A percentile compares a stretch with the other conserved stretches of the same genome.
Evolutionary conservation across 2,113 vertebrate species (phyloP).

Genomic region (Phyllostomus hastatus): DNA sequence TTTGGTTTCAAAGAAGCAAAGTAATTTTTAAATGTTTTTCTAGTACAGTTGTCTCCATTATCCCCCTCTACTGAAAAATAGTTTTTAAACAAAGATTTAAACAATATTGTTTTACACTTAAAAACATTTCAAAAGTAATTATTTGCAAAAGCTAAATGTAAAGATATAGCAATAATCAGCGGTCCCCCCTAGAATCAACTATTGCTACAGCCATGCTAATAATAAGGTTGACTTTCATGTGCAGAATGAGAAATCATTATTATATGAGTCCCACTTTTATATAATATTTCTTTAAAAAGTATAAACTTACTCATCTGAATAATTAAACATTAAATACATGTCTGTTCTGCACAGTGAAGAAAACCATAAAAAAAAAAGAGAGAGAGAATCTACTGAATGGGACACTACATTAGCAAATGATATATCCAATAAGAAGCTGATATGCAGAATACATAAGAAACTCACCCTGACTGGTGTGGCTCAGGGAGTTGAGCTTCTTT

Average conservation of each 20-base stretch:
- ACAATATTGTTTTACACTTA: not conserved
- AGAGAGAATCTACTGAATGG: not conserved
- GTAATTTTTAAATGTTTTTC: not conserved
- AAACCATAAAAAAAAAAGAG: not conserved
- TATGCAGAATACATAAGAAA: not conserved
- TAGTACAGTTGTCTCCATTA: too few species aligned
- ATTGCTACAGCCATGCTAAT: not conserved
- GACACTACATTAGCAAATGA: not conserved
- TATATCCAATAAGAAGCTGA: not conserved
- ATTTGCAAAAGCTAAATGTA: not conserved
- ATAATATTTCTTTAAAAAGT: not conserved
- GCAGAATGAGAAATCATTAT: not conserved
- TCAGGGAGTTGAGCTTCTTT: too few species aligned
- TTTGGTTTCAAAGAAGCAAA: constrained; percentile 18
- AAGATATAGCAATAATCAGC: not conserved
- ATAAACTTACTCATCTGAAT: not conserved
- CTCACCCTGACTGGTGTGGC: not conserved
- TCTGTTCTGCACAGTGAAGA: not conserved
- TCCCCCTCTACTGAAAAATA: not conserved
- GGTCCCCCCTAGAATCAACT: not conserved
- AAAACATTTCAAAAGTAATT: not conserved
- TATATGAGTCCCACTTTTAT: not conserved
- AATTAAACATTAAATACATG: not conserved
- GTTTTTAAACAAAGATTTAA: constrained; percentile 22
- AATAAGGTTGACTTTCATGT: not conserved